Evolutionary conservation across 2,888 invertebrate genomes (phyloP).

Genomic region (Hemistola chrysoprasaria): DNA sequence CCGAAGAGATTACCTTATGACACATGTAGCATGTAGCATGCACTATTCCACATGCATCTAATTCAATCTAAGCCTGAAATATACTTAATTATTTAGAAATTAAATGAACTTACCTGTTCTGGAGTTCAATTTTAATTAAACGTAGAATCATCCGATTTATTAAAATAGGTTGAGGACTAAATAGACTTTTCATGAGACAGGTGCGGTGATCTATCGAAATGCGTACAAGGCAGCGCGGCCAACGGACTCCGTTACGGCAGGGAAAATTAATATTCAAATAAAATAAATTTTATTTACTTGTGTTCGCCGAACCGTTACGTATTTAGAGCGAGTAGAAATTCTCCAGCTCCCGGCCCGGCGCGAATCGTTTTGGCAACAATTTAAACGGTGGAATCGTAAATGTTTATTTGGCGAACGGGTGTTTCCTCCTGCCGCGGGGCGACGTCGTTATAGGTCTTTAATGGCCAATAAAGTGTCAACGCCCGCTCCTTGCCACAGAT

Average conservation of each 20-base stretch:
- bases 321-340: slow-evolving; percentile 63
- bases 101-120: too few relatives aligned
- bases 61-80: too few relatives aligned
- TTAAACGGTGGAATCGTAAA: slow-evolving; percentile 74
- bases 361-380: slow-evolving; percentile 76
- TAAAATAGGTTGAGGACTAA: slow-evolving; percentile 21
- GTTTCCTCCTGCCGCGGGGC: slow-evolving; percentile 61
- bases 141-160: too few relatives aligned
- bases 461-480: slow-evolving; percentile 77
- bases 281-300: slow-evolving; percentile 77
- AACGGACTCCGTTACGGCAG: slow-evolving; percentile 57
- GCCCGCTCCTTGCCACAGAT: slow-evolving; percentile 56
- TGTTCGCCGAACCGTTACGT: slow-evolving; percentile 69
- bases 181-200: slow-evolving; percentile 39
- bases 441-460: slow-evolving; percentile 74
- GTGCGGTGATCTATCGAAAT: slow-evolving; percentile 48
- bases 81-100: too few relatives aligned
- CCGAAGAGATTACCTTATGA: too few relatives aligned
- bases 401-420: slow-evolving; percentile 71
- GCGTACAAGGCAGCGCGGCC: slow-evolving; percentile 43
- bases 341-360: slow-evolving; percentile 53
- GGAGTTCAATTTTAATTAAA: too few relatives aligned
- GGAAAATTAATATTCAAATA: slow-evolving; percentile 73
- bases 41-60: too few relatives aligned
- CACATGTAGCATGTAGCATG: too few relatives aligned